phyloP scores from a whole-genome alignment of 2,888 invertebrate genomes.

The Agonopterix alstromeriana region DNA sequence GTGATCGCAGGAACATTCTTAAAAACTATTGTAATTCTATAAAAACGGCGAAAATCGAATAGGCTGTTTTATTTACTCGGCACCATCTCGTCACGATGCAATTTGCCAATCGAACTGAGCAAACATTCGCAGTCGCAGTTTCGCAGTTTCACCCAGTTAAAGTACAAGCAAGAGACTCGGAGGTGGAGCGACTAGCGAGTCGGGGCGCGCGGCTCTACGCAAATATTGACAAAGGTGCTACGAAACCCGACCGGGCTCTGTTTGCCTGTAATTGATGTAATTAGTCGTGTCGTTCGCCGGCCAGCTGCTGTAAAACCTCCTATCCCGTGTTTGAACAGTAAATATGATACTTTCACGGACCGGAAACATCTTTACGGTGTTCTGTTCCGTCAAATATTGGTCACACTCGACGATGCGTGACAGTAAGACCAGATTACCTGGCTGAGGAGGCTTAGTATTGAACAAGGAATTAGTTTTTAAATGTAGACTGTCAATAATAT shows the following conservation, averaged over 20 bases:
- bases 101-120: background rate
- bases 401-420: slow-evolving; percentile 63
- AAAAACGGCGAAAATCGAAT: background rate
- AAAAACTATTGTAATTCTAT: no score
- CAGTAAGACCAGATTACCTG: slow-evolving; percentile 27
- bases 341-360: slow-evolving; percentile 69
- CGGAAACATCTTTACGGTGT: slow-evolving; percentile 71
- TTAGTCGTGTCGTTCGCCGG: slow-evolving; percentile 65
- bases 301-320: slow-evolving; percentile 63
- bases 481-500: no score
- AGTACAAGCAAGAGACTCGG: slow-evolving; percentile 2
- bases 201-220: slow-evolving; percentile 31
- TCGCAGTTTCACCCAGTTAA: background rate
- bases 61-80: background rate
- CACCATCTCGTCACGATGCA: background rate
- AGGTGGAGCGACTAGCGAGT: slow-evolving; percentile 7
- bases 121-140: background rate
- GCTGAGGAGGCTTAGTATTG: no score
- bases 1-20: no score
- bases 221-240: slow-evolving; percentile 73
- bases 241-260: slow-evolving; percentile 62
- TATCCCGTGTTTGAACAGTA: slow-evolving; percentile 58
- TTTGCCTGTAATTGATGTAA: slow-evolving; percentile 76
- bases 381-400: slow-evolving; percentile 69
- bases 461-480: no score